These are phyloP conservation scores for Spea bombifrons DNA, from an alignment of 2,113 vertebrate species.

Conservation along the genomic window DNA sequence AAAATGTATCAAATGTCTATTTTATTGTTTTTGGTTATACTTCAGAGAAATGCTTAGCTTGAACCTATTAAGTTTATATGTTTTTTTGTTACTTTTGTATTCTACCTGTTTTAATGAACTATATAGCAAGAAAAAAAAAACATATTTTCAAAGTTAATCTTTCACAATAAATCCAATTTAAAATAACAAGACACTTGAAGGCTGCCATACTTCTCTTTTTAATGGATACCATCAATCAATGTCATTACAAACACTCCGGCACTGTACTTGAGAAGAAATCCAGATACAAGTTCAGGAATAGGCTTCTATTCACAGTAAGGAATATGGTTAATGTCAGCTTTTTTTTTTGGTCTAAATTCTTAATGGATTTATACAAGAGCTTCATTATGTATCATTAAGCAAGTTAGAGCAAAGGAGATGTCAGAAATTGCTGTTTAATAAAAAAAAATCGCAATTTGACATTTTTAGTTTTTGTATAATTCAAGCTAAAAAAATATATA, in stretches of 20 bases:
- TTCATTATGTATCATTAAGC: constrained; percentile 19
- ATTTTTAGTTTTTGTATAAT: neutral
- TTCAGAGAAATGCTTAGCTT: neutral
- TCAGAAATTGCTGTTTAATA: neutral
- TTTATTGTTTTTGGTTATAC: too few species aligned
- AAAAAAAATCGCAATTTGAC: neutral
- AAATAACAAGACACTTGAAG: constrained; percentile 48
- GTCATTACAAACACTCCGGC: constrained; percentile 33
- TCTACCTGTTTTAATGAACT: constrained; percentile 23
- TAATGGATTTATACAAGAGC: constrained; percentile 10
- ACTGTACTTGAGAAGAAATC: constrained; percentile 38
- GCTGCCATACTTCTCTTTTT: constrained; percentile 46
- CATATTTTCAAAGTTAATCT: constrained; percentile 46
- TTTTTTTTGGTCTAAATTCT: neutral
- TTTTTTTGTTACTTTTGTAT: constrained; percentile 8
- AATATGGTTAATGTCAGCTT: neutral
- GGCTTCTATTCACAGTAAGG: neutral
- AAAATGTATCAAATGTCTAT: too few species aligned
- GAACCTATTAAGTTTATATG: constrained; percentile 6
- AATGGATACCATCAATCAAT: constrained; percentile 48
- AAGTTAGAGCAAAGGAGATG: constrained; percentile 5
- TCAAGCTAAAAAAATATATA: neutral
- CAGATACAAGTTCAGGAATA: constrained; percentile 20
- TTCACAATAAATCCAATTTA: constrained; percentile 48
- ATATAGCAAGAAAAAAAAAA: constrained; percentile 8